A percentile compares a stretch with the other conserved stretches of the same genome.
These are phyloP conservation scores for Diloba caeruleocephala DNA, from an alignment of 2,888 invertebrate genomes.

Conservation along the genomic window DNA sequence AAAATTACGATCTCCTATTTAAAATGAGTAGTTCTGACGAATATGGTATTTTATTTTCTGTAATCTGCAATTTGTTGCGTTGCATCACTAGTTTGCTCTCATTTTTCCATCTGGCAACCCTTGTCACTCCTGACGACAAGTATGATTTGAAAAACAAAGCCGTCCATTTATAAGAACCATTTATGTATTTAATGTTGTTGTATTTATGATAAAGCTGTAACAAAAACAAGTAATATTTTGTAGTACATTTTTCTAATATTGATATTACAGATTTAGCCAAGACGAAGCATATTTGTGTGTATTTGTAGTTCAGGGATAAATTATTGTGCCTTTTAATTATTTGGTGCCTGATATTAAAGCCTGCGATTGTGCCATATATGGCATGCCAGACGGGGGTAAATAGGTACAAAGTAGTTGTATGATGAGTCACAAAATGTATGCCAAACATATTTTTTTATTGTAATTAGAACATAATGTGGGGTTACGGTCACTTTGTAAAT, in stretches of 20 bases:
- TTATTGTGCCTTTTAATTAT: constrained; percentile 73
- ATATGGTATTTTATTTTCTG: too few relatives aligned
- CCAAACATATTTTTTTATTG: constrained; percentile 82
- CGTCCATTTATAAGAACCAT: constrained; percentile 47
- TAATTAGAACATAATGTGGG: constrained; percentile 70
- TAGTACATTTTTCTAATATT: constrained; percentile 47
- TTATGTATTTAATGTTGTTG: constrained; percentile 40
- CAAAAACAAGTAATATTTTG: constrained; percentile 14
- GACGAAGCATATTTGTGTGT: constrained; percentile 33
- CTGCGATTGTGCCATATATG: constrained; percentile 76
- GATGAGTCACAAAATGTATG: constrained; percentile 87
- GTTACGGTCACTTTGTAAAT: constrained; percentile 75
- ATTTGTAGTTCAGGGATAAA: constrained; percentile 52
- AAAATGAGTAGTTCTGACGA: too few relatives aligned
- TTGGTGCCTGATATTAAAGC: constrained; percentile 73
- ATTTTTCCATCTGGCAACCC: too few relatives aligned
- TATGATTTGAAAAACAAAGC: constrained; percentile 44
- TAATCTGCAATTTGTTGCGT: too few relatives aligned
- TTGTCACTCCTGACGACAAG: constrained; percentile 43
- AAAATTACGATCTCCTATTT: too few relatives aligned
- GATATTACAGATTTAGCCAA: constrained; percentile 46
- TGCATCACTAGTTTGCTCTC: too few relatives aligned
- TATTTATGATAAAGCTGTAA: constrained; percentile 29
- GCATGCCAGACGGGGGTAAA: constrained; percentile 64
- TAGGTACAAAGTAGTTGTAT: constrained; percentile 83